Conservation (phyloP, 2,113 vertebrate species). For the Asarcornis scutulata region DNA sequence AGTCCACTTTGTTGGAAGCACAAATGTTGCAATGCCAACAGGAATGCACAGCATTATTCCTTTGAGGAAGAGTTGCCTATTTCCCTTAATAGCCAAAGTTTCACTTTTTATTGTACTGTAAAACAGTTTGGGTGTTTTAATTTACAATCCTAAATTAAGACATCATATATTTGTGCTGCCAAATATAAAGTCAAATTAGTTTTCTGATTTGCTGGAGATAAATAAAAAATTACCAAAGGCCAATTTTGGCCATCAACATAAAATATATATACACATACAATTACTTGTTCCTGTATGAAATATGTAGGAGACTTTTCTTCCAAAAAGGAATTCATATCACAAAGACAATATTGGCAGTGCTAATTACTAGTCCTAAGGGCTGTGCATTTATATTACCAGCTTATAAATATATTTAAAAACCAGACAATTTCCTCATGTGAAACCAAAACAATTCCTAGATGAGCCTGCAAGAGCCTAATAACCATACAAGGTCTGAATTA, state of each 20-base stretch:
- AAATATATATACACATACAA: not conserved
- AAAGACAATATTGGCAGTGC: not conserved
- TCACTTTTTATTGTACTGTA: not conserved
- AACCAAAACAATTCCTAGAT: not conserved
- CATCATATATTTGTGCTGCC: not conserved
- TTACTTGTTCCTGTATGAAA: not conserved
- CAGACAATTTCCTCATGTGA: not conserved
- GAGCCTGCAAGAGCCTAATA: not conserved
- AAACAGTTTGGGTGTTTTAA: not conserved
- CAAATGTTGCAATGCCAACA: not conserved
- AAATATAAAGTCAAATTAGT: not conserved
- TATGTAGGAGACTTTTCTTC: not conserved
- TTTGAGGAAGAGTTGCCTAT: not conserved
- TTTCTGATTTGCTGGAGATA: not conserved
- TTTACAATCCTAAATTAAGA: not conserved
- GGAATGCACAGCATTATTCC: not conserved
- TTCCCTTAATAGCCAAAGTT: not conserved
- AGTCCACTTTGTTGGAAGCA: not conserved
- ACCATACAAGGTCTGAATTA: not conserved
- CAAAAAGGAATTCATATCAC: not conserved
- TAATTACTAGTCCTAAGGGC: not conserved
- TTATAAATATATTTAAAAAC: not conserved
- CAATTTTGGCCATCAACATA: not conserved
- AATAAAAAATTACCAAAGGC: not conserved
- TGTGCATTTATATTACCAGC: not conserved